Evolutionary conservation across 2,888 invertebrate species (phyloP), one percentile per base, ranked within the genome.

Genomic region (Papilio protenor): DNA sequence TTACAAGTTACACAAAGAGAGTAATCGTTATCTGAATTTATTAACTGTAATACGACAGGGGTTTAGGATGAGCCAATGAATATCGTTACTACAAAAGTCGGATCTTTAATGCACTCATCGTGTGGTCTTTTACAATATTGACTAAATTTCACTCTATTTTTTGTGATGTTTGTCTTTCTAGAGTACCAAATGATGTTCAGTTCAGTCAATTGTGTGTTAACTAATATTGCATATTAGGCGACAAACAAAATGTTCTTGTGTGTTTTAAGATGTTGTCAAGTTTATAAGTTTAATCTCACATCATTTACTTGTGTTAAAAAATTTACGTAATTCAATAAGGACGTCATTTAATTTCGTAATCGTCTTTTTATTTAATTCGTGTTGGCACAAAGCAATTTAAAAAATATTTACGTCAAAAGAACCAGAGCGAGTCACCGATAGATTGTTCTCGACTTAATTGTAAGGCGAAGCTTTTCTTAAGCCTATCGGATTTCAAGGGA

Each of bases 401-500:
- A 72, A 47, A 61, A 64, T 71, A 72, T 76, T 64, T 4, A n/a
- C 8, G 49, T 55, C 23, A 59, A 74, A 77, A 49, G 33, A 27
- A 18, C 40, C 47, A 27, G 16, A 75, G 52, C 71, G 27, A 70
- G 77, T 69, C 77, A 57, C 74, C 70, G 59, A 40, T n/a, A 33
- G 74, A 74, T 69, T 74, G 77, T 74, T 73, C 69, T 57, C 75
- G 71, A 70, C 23, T 74, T 75, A 75, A 77, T 75, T 77, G 77
- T 77, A 64, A 71, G 75, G 71, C 75, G 75, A 71, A 16, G 27
- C 71, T 49, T 64, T 75, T 64, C 77, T 75, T 75, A 72, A 73
- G 61, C 78, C 75, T 80, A 79, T 81, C 81, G 73, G 77, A 79
- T 83, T 82, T 80, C 82, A 75, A 33, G 79, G 79, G 77, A 80